Evolutionary conservation across 2,113 vertebrate species (phyloP), one percentile per base, ranked within the genome.

Genomic region (Anser brachyrhynchus): DNA sequence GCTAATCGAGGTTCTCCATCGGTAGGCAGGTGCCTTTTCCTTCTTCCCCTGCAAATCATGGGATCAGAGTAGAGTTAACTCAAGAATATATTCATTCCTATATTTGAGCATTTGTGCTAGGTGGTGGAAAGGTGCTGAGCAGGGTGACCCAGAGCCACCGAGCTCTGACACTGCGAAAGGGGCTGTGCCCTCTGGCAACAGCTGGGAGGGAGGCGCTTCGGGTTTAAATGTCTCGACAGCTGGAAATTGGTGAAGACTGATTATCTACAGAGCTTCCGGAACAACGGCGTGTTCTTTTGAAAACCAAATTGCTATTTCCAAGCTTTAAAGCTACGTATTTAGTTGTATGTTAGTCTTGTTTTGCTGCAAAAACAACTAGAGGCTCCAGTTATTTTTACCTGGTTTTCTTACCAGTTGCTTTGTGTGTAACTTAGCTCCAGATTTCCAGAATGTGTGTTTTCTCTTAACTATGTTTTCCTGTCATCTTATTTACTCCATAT

Each of bases 331-430:
- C 54, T 76, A 5, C 33, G 22, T 31, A 15, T 58, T 6, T 54
- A 20, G 37, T 29, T 28, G 21, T 33, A 4, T 9, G 11, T 84
- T 72, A 31, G 22, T 4, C 21, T 66, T 85, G 5, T 41, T 31
- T 65, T 87, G n/a, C 37, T 25, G 7, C 7, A 35, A 6, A 6
- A 89, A 39, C 11, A 46, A 13, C 6, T 3, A 17, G 11, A 4
- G 4, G 3, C 17, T 77, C 5, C 41, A 29, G 55, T 43, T 1
- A 0, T 74, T 0, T 0, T 0, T 46, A 28, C 17, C 29, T 20
- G 37, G 21, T 67, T 83, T 83, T 77, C 61, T 14, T 61, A 4
- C 19, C 28, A 29, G 14, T 70, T 83, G 13, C 18, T 84, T 73
- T 66, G 4, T 46, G 8, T 25, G 35, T 73, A 37, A 39, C 11